These are phyloP conservation scores for Simalia tracyae DNA, from an alignment of 2,797 vertebrate genomes.

Conservation along the genomic window DNA sequence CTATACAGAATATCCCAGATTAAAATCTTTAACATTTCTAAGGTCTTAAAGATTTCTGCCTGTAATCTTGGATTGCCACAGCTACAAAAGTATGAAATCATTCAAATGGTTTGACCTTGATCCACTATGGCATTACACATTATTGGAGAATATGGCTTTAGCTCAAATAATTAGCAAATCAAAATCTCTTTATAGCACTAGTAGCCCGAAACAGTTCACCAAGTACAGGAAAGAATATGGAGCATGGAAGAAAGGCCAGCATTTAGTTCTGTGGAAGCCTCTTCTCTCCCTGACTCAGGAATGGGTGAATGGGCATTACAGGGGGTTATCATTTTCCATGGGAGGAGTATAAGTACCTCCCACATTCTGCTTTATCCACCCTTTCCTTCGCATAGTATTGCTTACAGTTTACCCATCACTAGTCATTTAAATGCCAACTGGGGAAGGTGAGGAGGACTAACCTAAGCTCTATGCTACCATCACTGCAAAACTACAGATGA, in stretches of 20 bases:
- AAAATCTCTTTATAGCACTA: not conserved
- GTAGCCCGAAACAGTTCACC: not conserved
- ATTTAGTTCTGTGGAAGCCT: not conserved
- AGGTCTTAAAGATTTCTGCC: not conserved
- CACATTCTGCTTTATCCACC: not conserved
- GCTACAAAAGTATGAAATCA: not conserved
- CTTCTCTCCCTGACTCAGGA: not conserved
- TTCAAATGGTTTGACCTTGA: not conserved
- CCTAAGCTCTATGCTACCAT: not conserved
- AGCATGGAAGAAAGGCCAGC: not conserved
- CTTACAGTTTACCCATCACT: not conserved
- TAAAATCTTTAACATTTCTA: not conserved
- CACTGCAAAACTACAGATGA: too few relatives aligned
- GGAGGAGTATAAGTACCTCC: not conserved
- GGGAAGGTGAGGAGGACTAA: not conserved
- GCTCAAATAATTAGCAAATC: not conserved
- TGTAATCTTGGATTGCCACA: not conserved
- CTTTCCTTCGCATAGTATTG: not conserved
- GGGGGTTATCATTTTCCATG: not conserved
- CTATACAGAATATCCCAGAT: not conserved
- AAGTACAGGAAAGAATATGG: not conserved
- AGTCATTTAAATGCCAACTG: not conserved
- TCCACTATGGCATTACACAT: not conserved
- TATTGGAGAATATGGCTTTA: slow-evolving; percentile 12
- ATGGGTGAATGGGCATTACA: too few relatives aligned